These are phyloP conservation scores for Ceratina australensis DNA, from an alignment of 1,140 invertebrate genomes.

Conservation along the genomic window DNA sequence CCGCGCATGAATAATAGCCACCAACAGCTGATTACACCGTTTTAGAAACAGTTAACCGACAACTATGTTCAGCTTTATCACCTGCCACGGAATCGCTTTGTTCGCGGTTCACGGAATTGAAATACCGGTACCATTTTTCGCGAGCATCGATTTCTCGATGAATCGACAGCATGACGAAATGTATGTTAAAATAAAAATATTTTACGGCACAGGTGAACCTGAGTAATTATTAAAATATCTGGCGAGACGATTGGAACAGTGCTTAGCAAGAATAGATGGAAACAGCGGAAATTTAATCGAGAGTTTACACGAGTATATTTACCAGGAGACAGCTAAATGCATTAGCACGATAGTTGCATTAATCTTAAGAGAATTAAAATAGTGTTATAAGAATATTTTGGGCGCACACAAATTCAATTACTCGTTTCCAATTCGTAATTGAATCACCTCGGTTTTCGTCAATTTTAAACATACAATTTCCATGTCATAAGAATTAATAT, in stretches of 20 bases:
- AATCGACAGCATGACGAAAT: too few relatives aligned
- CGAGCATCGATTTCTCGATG: background rate
- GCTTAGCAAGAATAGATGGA: too few relatives aligned
- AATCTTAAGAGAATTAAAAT: too few relatives aligned
- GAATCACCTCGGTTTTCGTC: background rate
- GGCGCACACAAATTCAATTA: background rate
- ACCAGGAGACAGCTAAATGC: background rate
- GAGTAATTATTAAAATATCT: background rate
- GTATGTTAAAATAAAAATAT: too few relatives aligned
- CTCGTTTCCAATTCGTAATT: background rate
- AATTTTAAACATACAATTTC: background rate
- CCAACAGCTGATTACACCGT: constrained; percentile 6
- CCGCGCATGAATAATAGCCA: constrained; percentile 9
- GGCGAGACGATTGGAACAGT: background rate
- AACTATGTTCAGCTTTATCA: background rate
- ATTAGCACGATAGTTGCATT: too few relatives aligned
- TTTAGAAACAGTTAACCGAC: constrained; percentile 16
- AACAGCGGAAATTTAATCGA: constrained; percentile 2
- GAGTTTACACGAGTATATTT: background rate
- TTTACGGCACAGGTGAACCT: too few relatives aligned
- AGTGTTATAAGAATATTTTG: background rate
- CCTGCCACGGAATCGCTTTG: background rate
- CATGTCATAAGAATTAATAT: too few relatives aligned
- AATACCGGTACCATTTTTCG: background rate
- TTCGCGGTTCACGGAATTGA: background rate